Base-by-base conservation (phyloP, 2,113 vertebrate genomes). In the Galemys pyrenaicus region DNA sequence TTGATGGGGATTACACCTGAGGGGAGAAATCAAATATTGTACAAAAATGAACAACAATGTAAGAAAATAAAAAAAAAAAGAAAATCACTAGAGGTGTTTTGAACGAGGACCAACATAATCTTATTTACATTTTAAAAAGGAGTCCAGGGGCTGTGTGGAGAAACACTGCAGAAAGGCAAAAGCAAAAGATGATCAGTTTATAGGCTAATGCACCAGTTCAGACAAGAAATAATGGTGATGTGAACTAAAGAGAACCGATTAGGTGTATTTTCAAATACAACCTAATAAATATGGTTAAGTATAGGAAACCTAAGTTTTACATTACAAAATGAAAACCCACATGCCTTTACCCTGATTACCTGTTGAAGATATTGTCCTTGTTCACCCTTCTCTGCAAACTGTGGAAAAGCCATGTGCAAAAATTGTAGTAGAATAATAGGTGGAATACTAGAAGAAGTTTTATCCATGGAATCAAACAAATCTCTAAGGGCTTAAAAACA, bases 281-380 rank as follows among this genome's bases (percentile, higher is more conserved):
- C 32, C 22, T 49, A 95, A 1, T 60, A 70, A 84, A 26, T 80
- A 49, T 39, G 9, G 2, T 17, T 64, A 44, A 81, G 37, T 91
- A 3, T 16, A 92, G 9, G 11, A 93, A 83, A 74, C 15, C 37
- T 32, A 49, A 70, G 37, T 65, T 78, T 93, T 70, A 85, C 39
- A 74, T 37, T 92, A 90, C 26, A 82, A 73, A 73, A 80, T 65
- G 44, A 78, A 71, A 80, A 87, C 86, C 60, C 73, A 92, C 6
- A 87, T 30, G 51, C 26, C 11, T 17, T 62, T 6, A 6, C 0
- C 3, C 28, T 86, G 28, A 94, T 98, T 97, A 99, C 99, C 99
- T 99, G 99, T 89, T 99, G 99, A 81, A 99, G 99, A 97, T 99
- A 99, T 79, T 99, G 99, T 81, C 99, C 99, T 98, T 99, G 99